phyloP scores from a whole-genome alignment of 2,888 invertebrate genomes.

The Agyllia agylla region DNA sequence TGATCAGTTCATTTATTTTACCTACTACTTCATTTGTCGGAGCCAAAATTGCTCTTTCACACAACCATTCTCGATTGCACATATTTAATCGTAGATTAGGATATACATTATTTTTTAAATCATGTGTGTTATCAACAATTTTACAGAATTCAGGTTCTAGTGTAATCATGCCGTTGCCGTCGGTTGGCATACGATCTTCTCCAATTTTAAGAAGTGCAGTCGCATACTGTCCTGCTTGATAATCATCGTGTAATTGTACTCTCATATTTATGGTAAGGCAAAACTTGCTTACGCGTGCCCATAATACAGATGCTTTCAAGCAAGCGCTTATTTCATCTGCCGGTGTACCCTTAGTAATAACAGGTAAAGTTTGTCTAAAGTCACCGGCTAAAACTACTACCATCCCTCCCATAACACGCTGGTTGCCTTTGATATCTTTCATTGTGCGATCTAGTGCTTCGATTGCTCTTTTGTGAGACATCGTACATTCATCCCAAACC shows the following conservation, averaged over 20 bases:
- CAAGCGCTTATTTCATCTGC: neutral
- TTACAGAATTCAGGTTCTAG: neutral
- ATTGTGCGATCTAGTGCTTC: neutral
- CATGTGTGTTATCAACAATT: neutral
- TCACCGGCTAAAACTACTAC: neutral
- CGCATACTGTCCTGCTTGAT: neutral
- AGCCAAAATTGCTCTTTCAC: neutral
- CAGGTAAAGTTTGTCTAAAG: neutral
- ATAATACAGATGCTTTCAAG: neutral
- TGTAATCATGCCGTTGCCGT: neutral
- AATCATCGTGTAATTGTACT: neutral
- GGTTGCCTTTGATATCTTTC: neutral
- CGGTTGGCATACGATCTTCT: neutral
- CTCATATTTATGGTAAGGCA: neutral
- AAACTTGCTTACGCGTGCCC: neutral
- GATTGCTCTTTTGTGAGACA: neutral
- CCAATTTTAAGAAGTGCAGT: neutral
- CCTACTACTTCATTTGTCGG: neutral
- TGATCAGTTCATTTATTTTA: neutral
- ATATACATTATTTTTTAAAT: neutral
- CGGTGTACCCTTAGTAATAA: neutral
- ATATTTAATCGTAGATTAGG: neutral
- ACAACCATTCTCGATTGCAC: neutral
- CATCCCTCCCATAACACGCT: neutral
- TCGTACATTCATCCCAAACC: neutral